These are phyloP conservation scores for Yponomeuta malinellus DNA, from an alignment of 2,888 invertebrate genomes.

Conservation along the genomic window DNA sequence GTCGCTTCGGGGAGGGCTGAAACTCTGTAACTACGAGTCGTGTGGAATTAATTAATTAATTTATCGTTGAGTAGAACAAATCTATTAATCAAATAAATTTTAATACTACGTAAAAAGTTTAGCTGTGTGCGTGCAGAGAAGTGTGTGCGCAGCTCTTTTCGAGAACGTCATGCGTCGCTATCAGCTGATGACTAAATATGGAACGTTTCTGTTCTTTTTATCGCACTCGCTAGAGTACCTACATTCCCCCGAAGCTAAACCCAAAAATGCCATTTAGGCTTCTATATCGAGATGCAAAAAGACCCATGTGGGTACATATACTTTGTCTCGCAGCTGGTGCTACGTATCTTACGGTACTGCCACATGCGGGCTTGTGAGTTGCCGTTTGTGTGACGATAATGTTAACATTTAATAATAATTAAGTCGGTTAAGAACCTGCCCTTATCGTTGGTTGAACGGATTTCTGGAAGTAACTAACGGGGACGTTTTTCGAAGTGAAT, in stretches of 20 bases:
- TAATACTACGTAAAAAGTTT: too few relatives aligned
- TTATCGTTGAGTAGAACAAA: too few relatives aligned
- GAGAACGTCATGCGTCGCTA: background rate
- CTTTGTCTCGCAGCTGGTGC: background rate
- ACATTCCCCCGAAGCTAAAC: background rate
- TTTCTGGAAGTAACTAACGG: background rate
- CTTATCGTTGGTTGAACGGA: background rate
- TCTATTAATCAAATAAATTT: too few relatives aligned
- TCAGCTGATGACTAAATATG: conserved; percentile 10
- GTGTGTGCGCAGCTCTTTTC: too few relatives aligned
- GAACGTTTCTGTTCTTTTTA: conserved; percentile 9
- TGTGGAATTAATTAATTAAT: too few relatives aligned
- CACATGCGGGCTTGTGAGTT: background rate
- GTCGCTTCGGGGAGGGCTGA: too few relatives aligned
- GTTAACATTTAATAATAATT: background rate
- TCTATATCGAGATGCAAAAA: background rate
- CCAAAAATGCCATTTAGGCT: background rate
- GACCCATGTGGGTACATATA: background rate
- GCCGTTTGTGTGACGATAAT: background rate
- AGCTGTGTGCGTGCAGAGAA: too few relatives aligned
- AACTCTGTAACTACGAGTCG: too few relatives aligned
- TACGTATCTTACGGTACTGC: background rate
- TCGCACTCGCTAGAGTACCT: background rate
- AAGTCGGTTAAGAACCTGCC: conserved; percentile 2
- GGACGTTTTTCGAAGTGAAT: too few relatives aligned